Percentiles rank a stretch among this genome's conserved stretches.
These are phyloP conservation scores for Eulithis testata DNA, from an alignment of 2,888 invertebrate genomes.

Conservation along the genomic window DNA sequence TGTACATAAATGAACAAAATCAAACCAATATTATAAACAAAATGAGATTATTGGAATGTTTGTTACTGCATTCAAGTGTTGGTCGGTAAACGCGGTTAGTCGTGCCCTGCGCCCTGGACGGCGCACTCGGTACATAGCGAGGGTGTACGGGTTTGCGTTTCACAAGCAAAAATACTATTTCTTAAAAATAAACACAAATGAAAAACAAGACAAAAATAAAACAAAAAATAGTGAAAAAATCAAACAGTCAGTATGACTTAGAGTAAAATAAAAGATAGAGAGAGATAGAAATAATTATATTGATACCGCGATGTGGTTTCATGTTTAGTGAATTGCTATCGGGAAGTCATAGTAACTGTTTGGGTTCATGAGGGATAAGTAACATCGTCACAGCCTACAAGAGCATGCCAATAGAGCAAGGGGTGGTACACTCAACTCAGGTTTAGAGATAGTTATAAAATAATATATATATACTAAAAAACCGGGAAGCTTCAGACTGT, in stretches of 20 bases:
- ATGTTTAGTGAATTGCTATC: conserved; percentile 64
- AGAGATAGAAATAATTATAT: conserved; percentile 79
- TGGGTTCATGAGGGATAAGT: conserved; percentile 80
- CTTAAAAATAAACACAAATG: conserved; percentile 61
- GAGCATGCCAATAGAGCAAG: conserved; percentile 77
- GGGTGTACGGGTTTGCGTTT: conserved; percentile 79
- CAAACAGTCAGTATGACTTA: conserved; percentile 85
- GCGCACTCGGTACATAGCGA: conserved; percentile 70
- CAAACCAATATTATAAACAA: conserved; percentile 57
- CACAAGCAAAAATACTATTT: conserved; percentile 82
- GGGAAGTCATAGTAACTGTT: conserved; percentile 82
- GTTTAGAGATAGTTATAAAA: conserved; percentile 49
- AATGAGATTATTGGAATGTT: conserved; percentile 56
- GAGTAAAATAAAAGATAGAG: conserved; percentile 78
- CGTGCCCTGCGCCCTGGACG: conserved; percentile 55
- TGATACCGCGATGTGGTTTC: conserved; percentile 76
- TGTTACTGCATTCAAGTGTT: conserved; percentile 67
- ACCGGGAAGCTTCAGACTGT: conserved; percentile 77
- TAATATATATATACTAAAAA: conserved; percentile 48
- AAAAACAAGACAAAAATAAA: conserved; percentile 56
- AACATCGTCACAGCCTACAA: conserved; percentile 81
- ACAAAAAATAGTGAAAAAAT: conserved; percentile 64
- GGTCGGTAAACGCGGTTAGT: conserved; percentile 72
- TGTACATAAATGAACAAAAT: conserved; percentile 55
- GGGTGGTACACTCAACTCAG: conserved; percentile 70